Percentiles rank a stretch among this genome's conserved stretches.
Evolutionary conservation across 2,888 invertebrate genomes (phyloP).

Genomic region (Cactoblastis cactorum): DNA sequence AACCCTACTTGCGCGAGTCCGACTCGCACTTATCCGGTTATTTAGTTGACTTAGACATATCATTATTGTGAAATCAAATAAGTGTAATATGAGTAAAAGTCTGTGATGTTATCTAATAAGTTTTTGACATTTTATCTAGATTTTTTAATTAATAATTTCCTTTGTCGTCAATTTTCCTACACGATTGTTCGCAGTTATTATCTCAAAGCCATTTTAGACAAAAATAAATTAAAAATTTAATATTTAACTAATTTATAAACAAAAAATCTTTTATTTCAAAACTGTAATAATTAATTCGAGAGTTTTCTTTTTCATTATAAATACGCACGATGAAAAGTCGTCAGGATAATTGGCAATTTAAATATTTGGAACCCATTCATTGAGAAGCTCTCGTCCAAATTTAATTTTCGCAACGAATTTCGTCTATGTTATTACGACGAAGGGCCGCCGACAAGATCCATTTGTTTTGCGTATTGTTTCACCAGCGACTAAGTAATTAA

Average conservation of each 20-base stretch:
- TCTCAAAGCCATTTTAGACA: neutral
- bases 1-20: too few species aligned
- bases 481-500: neutral
- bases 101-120: too few species aligned
- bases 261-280: neutral
- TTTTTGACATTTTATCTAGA: too few species aligned
- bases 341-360: constrained; percentile 10
- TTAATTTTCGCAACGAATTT: constrained; percentile 5
- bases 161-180: too few species aligned
- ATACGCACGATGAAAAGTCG: neutral
- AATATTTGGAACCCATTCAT: constrained; percentile 10
- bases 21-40: too few species aligned
- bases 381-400: neutral
- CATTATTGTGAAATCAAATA: too few species aligned
- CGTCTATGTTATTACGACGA: constrained; percentile 1
- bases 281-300: neutral
- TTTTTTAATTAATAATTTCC: too few species aligned
- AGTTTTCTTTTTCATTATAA: neutral
- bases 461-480: constrained; percentile 7
- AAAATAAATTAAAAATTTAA: neutral
- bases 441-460: neutral
- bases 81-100: too few species aligned
- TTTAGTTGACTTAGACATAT: too few species aligned
- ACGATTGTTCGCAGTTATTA: too few species aligned
- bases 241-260: neutral